A percentile compares a stretch with the other conserved stretches of the same genome.
Conservation (phyloP, 2,888 invertebrate species). For the Diarsia mendica region DNA sequence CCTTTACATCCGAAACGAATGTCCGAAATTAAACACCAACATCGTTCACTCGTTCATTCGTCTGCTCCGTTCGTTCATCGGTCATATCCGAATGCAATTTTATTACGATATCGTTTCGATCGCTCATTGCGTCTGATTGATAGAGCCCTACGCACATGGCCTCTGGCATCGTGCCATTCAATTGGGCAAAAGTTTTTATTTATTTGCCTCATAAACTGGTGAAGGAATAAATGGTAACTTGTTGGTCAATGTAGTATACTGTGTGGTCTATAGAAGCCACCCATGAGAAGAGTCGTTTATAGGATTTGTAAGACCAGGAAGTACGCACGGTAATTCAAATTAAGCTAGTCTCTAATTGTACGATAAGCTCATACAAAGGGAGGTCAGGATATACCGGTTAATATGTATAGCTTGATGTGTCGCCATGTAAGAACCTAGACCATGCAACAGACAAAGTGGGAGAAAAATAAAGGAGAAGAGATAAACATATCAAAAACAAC, state of each 20-base stretch:
- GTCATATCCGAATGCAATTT: slow-evolving; percentile 65
- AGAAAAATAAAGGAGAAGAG: neutral
- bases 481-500: neutral
- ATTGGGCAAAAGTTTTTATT: slow-evolving; percentile 50
- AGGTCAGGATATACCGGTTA: no score
- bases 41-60: slow-evolving; percentile 20
- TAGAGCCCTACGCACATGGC: slow-evolving; percentile 57
- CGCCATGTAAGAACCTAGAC: neutral
- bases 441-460: neutral
- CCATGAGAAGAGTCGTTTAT: neutral
- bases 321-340: no score
- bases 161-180: slow-evolving; percentile 57
- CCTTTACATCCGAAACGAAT: slow-evolving; percentile 44
- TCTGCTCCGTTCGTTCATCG: slow-evolving; percentile 39
- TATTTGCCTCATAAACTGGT: slow-evolving; percentile 22
- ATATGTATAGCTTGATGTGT: no score
- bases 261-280: slow-evolving; percentile 37
- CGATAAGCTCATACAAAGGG: no score
- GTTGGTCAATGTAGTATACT: slow-evolving; percentile 10
- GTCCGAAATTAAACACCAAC: slow-evolving; percentile 49
- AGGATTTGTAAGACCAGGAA: neutral
- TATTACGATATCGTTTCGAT: slow-evolving; percentile 63
- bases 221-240: slow-evolving; percentile 14
- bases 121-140: slow-evolving; percentile 65
- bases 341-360: no score